Percentiles rank a stretch among this genome's conserved stretches.
Conservation (phyloP, 2,797 vertebrate species). For the Pagetopsis macropterus region DNA sequence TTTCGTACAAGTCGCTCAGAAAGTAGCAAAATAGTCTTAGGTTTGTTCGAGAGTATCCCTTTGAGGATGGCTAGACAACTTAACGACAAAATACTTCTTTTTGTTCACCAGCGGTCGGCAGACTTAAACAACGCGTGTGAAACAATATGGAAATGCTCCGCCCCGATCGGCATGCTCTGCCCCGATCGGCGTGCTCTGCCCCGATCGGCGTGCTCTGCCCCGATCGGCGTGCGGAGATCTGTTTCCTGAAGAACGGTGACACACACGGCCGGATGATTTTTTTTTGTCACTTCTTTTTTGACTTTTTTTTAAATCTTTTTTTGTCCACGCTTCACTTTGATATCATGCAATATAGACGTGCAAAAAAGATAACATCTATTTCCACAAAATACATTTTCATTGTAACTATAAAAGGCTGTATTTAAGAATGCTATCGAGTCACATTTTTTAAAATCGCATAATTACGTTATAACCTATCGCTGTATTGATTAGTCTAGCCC, state of each 20-base stretch:
- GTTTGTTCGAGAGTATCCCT: conserved; percentile 68
- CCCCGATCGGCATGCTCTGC: conserved; percentile 80
- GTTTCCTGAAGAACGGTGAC: conserved; percentile 78
- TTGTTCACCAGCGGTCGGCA: conserved; percentile 60
- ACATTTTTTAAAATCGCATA: conserved; percentile 80
- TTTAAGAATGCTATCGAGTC: conserved; percentile 87
- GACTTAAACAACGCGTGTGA: conserved; percentile 74
- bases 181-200: conserved; percentile 80
- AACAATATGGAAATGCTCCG: conserved; percentile 81
- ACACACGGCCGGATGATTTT: conserved; percentile 75
- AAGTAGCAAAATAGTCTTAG: conserved; percentile 68
- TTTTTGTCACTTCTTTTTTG: conserved; percentile 71
- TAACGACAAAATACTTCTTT: conserved; percentile 55
- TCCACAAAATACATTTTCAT: conserved; percentile 89
- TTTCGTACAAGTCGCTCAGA: conserved; percentile 64
- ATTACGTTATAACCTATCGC: conserved; percentile 79
- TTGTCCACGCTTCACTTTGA: conserved; percentile 85
- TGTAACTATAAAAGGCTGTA: conserved; percentile 87
- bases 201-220: conserved; percentile 79
- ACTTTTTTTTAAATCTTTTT: conserved; percentile 61
- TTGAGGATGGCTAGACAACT: conserved; percentile 59
- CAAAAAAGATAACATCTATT: conserved; percentile 90
- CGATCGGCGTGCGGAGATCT: conserved; percentile 84
- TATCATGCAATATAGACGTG: conserved; percentile 90
- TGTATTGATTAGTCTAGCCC: conserved; percentile 79